phyloP scores from a whole-genome alignment of 1,140 invertebrate genomes.

The Triops longicaudatus region DNA sequence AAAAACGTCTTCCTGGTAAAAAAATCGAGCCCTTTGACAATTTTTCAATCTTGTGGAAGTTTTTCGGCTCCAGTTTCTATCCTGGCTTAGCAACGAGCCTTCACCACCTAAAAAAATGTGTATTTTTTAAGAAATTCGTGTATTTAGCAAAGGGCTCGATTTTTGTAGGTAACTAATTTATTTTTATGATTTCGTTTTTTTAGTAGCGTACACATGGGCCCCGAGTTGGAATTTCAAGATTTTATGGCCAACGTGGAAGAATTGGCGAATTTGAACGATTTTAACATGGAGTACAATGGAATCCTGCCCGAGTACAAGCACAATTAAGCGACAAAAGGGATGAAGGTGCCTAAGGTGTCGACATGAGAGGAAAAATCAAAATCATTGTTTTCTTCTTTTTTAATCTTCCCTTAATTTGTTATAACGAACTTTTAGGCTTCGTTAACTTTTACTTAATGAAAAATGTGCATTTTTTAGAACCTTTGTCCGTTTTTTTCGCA shows the following conservation, averaged over 20 bases:
- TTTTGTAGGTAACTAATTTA: slow-evolving; percentile 18
- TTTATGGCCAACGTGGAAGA: slow-evolving; percentile 23
- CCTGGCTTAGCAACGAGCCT: slow-evolving; percentile 22
- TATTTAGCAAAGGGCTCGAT: slow-evolving; percentile 22
- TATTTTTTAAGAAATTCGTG: background rate
- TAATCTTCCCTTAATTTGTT: too few species aligned
- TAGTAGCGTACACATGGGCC: background rate
- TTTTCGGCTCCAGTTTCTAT: slow-evolving; percentile 25
- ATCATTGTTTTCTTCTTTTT: background rate
- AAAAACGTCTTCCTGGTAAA: background rate
- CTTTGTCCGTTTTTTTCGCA: too few species aligned
- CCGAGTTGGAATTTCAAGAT: slow-evolving; percentile 21
- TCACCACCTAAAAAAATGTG: background rate
- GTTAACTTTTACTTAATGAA: too few species aligned
- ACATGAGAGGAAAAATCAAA: background rate
- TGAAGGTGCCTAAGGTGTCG: background rate
- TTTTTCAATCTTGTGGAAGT: background rate
- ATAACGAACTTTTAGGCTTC: too few species aligned
- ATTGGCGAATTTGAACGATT: slow-evolving; percentile 20
- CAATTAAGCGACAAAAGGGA: slow-evolving; percentile 1
- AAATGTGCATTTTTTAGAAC: too few species aligned
- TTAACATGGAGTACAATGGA: slow-evolving; percentile 23
- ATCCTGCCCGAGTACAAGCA: slow-evolving; percentile 10
- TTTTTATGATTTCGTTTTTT: background rate
- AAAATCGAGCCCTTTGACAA: slow-evolving; percentile 9